These are phyloP conservation scores for Drosophila ficusphila DNA, from an alignment of 1,140 invertebrate species.

Conservation along the genomic window DNA sequence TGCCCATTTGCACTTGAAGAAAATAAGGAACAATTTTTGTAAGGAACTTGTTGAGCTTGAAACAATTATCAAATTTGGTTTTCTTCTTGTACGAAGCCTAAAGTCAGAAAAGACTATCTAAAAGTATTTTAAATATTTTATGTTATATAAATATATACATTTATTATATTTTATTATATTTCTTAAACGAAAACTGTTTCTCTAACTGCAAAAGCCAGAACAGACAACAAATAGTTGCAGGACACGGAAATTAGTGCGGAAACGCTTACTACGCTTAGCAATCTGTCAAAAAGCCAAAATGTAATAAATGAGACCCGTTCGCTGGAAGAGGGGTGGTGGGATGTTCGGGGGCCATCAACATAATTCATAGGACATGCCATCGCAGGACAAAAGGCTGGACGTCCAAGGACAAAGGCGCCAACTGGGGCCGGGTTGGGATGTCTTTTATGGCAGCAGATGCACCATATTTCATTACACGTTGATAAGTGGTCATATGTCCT, in stretches of 20 bases:
- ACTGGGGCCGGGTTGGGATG: conserved; percentile 40
- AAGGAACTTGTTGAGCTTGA: too few relatives aligned
- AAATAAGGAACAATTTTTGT: neutral
- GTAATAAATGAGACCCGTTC: conserved; percentile 69
- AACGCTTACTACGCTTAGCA: conserved; percentile 78
- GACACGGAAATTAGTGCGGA: conserved; percentile 81
- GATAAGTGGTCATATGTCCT: conserved; percentile 80
- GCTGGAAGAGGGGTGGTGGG: neutral
- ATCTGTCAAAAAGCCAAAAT: conserved; percentile 82
- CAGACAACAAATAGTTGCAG: conserved; percentile 62
- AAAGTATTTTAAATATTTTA: too few relatives aligned
- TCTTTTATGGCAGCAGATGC: conserved; percentile 50
- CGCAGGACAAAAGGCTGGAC: conserved; percentile 64
- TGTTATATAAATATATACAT: too few relatives aligned
- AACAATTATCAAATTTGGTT: neutral
- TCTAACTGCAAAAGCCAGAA: neutral
- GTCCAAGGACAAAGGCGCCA: conserved; percentile 50
- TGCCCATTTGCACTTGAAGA: neutral
- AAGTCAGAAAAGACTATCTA: too few relatives aligned
- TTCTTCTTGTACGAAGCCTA: too few relatives aligned
- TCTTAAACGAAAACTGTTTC: conserved; percentile 6
- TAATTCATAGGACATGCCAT: conserved; percentile 76
- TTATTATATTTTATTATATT: too few relatives aligned
- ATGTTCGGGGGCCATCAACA: conserved; percentile 48
- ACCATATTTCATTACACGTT: conserved; percentile 80